These are phyloP conservation scores for Phytoseiulus persimilis DNA, from an alignment of 2,888 invertebrate species.

Conservation along the genomic window DNA sequence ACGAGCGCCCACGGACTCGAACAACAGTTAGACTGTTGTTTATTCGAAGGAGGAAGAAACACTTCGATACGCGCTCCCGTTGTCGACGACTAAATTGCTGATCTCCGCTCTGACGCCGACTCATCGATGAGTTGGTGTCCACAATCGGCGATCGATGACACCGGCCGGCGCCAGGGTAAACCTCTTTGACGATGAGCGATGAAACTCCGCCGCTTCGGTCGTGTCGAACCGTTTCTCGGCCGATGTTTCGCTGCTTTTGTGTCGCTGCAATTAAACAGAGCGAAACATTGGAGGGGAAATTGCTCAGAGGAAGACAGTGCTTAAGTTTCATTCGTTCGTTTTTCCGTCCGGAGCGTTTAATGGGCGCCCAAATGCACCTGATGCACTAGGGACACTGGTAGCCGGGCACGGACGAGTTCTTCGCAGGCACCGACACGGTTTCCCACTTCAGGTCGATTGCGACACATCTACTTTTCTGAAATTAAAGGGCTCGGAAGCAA, in stretches of 20 bases:
- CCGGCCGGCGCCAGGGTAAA: background rate
- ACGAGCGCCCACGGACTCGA: background rate
- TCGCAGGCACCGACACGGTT: background rate
- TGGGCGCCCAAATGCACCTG: constrained; percentile 5
- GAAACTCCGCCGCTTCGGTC: background rate
- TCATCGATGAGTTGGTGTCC: too few species aligned
- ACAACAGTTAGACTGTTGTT: background rate
- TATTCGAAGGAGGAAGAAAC: background rate
- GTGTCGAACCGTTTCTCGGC: background rate
- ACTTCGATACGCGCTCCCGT: background rate
- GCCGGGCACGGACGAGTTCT: background rate
- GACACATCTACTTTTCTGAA: background rate
- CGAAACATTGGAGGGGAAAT: background rate
- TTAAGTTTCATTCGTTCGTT: constrained; percentile 5
- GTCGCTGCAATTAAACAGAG: background rate
- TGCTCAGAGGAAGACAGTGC: background rate
- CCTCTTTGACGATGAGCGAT: constrained; percentile 5
- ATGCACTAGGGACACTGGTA: constrained; percentile 5
- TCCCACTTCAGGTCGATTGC: background rate
- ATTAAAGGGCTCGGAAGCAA: background rate
- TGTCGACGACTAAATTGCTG: background rate
- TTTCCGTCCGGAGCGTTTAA: background rate
- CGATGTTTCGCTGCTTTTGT: background rate
- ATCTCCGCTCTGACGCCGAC: background rate
- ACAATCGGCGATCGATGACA: too few species aligned